A percentile compares a stretch with the other conserved stretches of the same genome.
phyloP scores from a whole-genome alignment of 2,888 invertebrate genomes.

The Ectemnius cavifrons region DNA sequence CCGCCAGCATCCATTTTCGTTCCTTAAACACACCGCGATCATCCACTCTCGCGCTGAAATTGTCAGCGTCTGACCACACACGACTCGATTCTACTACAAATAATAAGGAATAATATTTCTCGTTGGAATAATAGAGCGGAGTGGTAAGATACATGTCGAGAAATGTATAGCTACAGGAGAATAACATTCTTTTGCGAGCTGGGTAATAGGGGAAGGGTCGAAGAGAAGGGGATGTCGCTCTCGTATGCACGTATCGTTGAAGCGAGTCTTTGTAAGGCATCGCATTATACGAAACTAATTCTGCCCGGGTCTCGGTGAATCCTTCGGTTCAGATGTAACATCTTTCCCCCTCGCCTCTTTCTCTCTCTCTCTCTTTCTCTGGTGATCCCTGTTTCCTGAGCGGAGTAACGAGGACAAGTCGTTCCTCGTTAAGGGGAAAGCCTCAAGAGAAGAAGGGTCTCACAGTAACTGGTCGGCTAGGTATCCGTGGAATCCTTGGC shows the following conservation, averaged over 20 bases:
- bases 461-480: constrained; percentile 41
- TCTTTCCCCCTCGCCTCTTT: constrained; percentile 39
- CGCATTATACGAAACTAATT: constrained; percentile 48
- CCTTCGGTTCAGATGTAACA: constrained; percentile 48
- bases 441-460: constrained; percentile 35
- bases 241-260: neutral
- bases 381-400: constrained; percentile 55
- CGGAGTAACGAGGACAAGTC: constrained; percentile 67
- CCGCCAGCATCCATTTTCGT: no score
- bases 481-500: constrained; percentile 44
- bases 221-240: neutral
- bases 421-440: constrained; percentile 61
- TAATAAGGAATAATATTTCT: no score
- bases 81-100: neutral
- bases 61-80: neutral
- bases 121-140: no score
- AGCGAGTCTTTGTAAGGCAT: constrained; percentile 16
- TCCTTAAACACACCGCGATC: neutral
- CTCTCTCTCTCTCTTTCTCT: constrained; percentile 43
- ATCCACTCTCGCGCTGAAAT: no score
- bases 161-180: no score
- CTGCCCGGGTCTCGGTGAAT: constrained; percentile 35
- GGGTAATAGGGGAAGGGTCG: neutral
- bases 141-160: no score
- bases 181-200: no score